Base-by-base conservation (phyloP, 2,113 vertebrate genomes). In the Riparia riparia region DNA sequence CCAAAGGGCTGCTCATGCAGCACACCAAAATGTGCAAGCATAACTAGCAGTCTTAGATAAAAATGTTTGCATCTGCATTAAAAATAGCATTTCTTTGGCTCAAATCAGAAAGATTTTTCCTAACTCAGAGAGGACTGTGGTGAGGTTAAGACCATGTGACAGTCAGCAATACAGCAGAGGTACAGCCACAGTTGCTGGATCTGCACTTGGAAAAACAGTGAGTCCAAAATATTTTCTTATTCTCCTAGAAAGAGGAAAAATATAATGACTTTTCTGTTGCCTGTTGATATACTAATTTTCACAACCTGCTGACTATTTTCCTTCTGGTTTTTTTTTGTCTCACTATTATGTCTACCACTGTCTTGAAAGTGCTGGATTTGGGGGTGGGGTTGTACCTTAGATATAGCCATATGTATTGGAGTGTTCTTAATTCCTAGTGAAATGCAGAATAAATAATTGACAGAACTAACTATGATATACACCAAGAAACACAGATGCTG, bases 1-100 rank as follows among this genome's bases (percentile, higher is more conserved):
- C 41, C 53, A 22, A 2, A 0, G 12, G 4, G 3, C 49, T 77
- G 2, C 1, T 86, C 14, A 8, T 0, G 0, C 9, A 50, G 20
- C 34, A 16, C 32, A 31, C 20, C 19, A 68, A 80, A 76, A 18
- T 41, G 5, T 58, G 11, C 51, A 71, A 74, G 21, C 14, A 16
- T 19, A 39, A 9, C 5, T 41, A 42, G 10, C 8, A 39, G 11
- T 80, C 69, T 72, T 14, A 80, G 44, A 37, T 56, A 6, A 41
- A 81, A 80, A 29, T 29, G 2, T 64, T 65, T 72, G 7, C 9
- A 41, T 77, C 4, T 37, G 28, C 31, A 28, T 65, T 47, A 73
- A 83, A 91, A 73, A 45, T 12, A 57, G 0, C 8, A 25, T 44
- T 3, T 34, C 3, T 45, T 53, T 22, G 25, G 11, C 37, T 34